Conservation (phyloP, 2,888 invertebrate genomes). For the Lacanobia wlatinum region DNA sequence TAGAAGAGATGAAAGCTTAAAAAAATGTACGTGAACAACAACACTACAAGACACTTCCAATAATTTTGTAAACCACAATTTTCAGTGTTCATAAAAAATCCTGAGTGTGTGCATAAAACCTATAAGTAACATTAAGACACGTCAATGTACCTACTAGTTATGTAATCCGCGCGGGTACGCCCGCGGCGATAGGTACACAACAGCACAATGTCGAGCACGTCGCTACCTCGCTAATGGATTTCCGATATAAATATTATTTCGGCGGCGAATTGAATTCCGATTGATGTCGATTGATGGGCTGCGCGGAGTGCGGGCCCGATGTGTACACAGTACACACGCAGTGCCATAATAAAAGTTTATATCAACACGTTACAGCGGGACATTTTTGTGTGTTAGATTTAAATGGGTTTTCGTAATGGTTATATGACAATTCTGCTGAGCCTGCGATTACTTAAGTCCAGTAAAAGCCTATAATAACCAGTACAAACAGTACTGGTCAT, state of each 20-base stretch:
- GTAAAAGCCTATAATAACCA: too few relatives aligned
- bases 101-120: background rate
- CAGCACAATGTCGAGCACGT: conserved; percentile 40
- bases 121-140: background rate
- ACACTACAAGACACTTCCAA: too few relatives aligned
- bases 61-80: background rate
- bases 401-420: conserved; percentile 1
- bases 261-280: conserved; percentile 60
- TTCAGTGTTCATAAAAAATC: background rate
- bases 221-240: conserved; percentile 61
- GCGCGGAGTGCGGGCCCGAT: conserved; percentile 11
- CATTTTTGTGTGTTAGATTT: conserved; percentile 8
- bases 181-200: conserved; percentile 1
- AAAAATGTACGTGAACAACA: too few relatives aligned
- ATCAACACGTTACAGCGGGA: conserved; percentile 1
- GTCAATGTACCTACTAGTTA: conserved; percentile 13
- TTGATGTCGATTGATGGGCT: conserved; percentile 59
- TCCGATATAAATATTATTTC: conserved; percentile 69
- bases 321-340: conserved; percentile 19
- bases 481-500: too few relatives aligned
- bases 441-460: background rate
- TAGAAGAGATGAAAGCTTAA: too few relatives aligned
- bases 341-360: conserved; percentile 12
- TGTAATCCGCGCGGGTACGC: conserved; percentile 29
- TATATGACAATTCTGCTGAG: background rate